Conservation (phyloP, 2,113 vertebrate genomes). For the Ochotona curzoniae region DNA sequence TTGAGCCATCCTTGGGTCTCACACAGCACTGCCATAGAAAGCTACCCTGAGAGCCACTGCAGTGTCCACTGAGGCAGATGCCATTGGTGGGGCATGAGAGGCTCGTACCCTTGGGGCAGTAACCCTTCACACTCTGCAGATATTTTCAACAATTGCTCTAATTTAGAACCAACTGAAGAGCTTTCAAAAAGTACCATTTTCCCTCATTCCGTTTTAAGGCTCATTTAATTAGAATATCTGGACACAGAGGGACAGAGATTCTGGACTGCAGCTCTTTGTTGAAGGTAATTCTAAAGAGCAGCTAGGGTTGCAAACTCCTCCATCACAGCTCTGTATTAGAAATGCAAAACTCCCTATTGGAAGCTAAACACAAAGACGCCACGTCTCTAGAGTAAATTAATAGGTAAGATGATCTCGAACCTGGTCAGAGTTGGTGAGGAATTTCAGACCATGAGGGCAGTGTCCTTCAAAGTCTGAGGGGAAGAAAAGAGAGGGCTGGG, state of each 20-base stretch:
- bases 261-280: background rate
- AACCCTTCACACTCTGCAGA: background rate
- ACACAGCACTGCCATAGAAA: background rate
- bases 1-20: background rate
- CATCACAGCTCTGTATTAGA: slow-evolving; percentile 1
- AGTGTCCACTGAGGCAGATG: background rate
- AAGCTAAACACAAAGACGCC: background rate
- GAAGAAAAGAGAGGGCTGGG: rapidly evolving
- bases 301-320: background rate
- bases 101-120: background rate
- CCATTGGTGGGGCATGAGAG: background rate
- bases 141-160: background rate
- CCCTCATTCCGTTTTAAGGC: background rate
- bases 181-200: slow-evolving; percentile 29
- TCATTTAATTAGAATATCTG: slow-evolving; percentile 47
- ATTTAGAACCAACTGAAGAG: slow-evolving; percentile 6
- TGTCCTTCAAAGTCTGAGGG: background rate
- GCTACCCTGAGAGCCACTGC: background rate
- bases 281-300: background rate
- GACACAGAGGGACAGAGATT: background rate
- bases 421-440: background rate
- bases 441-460: background rate
- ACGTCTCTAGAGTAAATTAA: slow-evolving; percentile 3
- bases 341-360: background rate
- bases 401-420: slow-evolving; percentile 19